Evolutionary conservation across 2,113 vertebrate species (phyloP), one percentile per base, ranked within the genome.

Genomic region (Microcebus griseorufus): DNA sequence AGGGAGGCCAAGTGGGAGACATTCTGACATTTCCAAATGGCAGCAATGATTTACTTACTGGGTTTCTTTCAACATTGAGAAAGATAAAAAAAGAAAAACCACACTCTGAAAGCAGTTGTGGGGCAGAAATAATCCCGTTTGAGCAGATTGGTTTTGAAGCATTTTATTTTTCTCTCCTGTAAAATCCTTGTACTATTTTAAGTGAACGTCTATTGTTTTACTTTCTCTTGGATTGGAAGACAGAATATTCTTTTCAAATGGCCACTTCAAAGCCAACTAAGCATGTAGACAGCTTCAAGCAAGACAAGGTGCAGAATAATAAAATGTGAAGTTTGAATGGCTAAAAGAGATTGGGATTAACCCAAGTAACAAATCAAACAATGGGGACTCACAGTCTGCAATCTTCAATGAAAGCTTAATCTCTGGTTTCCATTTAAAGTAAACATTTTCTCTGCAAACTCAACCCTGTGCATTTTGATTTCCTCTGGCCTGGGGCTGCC

Each of bases 21-120:
- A 75, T 95, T 94, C 86, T 96, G 97, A 95, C 84, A 81, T 97
- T 98, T 97, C 27, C 27, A 95, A 96, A 58, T 93, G 81, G 32
- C 83, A 45, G 51, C 73, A 95, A 76, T 94, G 92, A 92, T 88
- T 96, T 91, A 91, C 92, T 90, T 96, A 90, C 73, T 69, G 45
- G 62, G 32, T 84, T 70, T 90, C 58, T 80, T 67, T 29, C 67
- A 65, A 86, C 60, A 86, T 90, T 86, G 62, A 90, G 67, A 87
- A 73, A 80, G 75, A 81, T 51, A 11, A 65, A 58, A 58, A 86
- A 67, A 81, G 17, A 85, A 86, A 86, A 27, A 22, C 5, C 42
- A 20, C 23, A 16, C 65, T 48, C 60, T n/a, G 73, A 39, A 51
- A 48, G 39, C 20, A 65, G 55, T 70, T 29, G 12, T 9, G 37